Evolutionary conservation across 2,113 vertebrate species (phyloP), one percentile per base, ranked within the genome.

Genomic region (Oryzias curvinotus): DNA sequence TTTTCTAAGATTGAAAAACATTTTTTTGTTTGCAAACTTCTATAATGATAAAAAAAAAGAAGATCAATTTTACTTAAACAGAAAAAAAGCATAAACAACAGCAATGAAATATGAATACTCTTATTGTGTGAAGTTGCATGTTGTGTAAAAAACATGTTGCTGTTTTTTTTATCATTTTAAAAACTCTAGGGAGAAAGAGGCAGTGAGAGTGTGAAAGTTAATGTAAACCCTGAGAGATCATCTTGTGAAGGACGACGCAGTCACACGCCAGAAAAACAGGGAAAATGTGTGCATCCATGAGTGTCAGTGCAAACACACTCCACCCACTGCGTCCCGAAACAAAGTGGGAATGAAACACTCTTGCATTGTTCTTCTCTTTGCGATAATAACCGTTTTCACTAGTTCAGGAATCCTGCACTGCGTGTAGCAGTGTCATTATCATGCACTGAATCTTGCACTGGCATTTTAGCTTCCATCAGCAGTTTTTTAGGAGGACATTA

Each of bases 351-450:
- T 81, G 78, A 83, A 82, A 72, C 59, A 28, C 65, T 76, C 61
- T 41, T 52, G 55, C 78, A 82, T 85, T 85, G 85, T 85, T 87
- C 83, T 71, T 68, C 62, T 69, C 70, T 55, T 57, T 78, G 68
- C 75, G 81, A 78, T 88, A 88, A 87, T 88, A 85, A 79, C 84
- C 84, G 83, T 75, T 81, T 85, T 84, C 71, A 73, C 76, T 78
- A 78, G 14, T 77, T 74, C 81, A 74, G 81, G 75, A 84, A 79
- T 84, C 75, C 41, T 4, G 42, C 28, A 51, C 54, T 41, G 69
- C 64, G 55, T 77, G 83, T 75, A 69, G 75, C 68, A 61, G 70
- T 80, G 81, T 79, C 78, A 87, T 87, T 85, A 85, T 82, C 81
- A 46, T 10, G 65, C 76, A 28, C 65, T 52, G 78, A 46, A 73